Evolutionary conservation across 2,113 vertebrate species (phyloP), one percentile per base, ranked within the genome.

Genomic region (Chaetodon auriga): DNA sequence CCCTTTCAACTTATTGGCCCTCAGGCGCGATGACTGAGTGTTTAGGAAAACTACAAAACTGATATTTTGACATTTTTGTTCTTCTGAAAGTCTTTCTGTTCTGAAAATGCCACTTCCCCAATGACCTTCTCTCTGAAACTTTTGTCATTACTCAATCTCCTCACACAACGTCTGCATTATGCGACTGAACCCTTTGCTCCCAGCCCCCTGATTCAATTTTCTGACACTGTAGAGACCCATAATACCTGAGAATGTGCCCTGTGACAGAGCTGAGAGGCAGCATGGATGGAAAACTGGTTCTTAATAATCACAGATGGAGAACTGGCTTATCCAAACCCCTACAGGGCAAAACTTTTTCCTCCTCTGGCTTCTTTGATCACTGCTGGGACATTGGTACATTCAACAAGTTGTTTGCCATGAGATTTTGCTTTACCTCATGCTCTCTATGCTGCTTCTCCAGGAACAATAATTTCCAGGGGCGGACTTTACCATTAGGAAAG

Each of bases 231-330:
- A 12, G 75, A 81, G 79, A 82, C 73, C 13, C 41, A 46, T 87
- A 63, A 87, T 66, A 68, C 68, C 64, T 81, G 77, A 55, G 51
- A 70, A 63, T 41, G 73, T 57, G 69, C 54, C 73, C 58, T 1
- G 69, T 1, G 41, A 63, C 55, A n/a, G 18, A 78, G 60, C 55
- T 14, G 57, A 75, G 71, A 78, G 61, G 68, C 73, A 48, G 69
- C 46, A 0, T 18, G 69, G 68, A 82, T 73, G 84, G 81, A 90
- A 90, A 89, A 65, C 58, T 73, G 70, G 48, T 81, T 43, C n/a
- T 23, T 70, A 76, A 86, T 70, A 78, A 77, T 76, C 81, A 53
- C 77, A 80, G 68, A 82, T 70, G 79, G 69, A 79, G 78, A 84
- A 55, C 51, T 51, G 74, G 68, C 75, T 68, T 43, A 43, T 75